Percentiles rank a stretch among this genome's conserved stretches.
Evolutionary conservation across 2,888 invertebrate genomes (phyloP).

Genomic region (Suillia variegata): DNA sequence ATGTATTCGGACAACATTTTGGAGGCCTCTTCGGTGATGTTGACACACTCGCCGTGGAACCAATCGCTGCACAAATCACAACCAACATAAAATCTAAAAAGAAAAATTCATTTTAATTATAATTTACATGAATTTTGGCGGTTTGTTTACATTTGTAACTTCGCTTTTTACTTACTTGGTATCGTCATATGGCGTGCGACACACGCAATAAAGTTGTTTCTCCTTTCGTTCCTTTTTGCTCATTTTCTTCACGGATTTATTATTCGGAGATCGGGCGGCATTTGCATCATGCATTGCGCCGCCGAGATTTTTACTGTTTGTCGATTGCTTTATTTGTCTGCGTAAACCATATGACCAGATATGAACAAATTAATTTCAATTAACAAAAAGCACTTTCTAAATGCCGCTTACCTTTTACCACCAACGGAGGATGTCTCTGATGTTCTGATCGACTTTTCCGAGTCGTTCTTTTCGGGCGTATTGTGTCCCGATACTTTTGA

Average conservation of each 20-base stretch:
- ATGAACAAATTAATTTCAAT: too few relatives aligned
- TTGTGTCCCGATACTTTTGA: constrained; percentile 64
- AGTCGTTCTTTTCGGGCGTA: not conserved
- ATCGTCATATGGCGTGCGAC: constrained; percentile 93
- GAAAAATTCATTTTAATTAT: not conserved
- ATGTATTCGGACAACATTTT: constrained; percentile 89
- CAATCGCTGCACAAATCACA: constrained; percentile 98
- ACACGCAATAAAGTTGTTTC: constrained; percentile 87
- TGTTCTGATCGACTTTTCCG: not conserved
- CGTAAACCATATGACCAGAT: too few relatives aligned
- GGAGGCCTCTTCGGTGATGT: constrained; percentile 89
- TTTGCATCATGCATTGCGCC: too few relatives aligned
- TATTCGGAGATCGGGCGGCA: constrained; percentile 8
- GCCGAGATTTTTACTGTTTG: constrained; percentile 15
- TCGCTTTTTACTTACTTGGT: constrained; percentile 83
- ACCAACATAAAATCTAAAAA: constrained; percentile 88
- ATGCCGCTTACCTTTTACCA: constrained; percentile 5
- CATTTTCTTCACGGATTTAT: constrained; percentile 34
- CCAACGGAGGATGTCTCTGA: not conserved
- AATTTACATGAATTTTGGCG: too few relatives aligned
- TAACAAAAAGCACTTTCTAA: too few relatives aligned
- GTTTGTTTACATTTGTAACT: too few relatives aligned
- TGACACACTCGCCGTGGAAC: constrained; percentile 98
- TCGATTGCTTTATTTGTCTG: constrained; percentile 26
- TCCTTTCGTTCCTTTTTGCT: constrained; percentile 72